These are phyloP conservation scores for Grapholita molesta DNA, from an alignment of 1,140 invertebrate species.

Conservation along the genomic window DNA sequence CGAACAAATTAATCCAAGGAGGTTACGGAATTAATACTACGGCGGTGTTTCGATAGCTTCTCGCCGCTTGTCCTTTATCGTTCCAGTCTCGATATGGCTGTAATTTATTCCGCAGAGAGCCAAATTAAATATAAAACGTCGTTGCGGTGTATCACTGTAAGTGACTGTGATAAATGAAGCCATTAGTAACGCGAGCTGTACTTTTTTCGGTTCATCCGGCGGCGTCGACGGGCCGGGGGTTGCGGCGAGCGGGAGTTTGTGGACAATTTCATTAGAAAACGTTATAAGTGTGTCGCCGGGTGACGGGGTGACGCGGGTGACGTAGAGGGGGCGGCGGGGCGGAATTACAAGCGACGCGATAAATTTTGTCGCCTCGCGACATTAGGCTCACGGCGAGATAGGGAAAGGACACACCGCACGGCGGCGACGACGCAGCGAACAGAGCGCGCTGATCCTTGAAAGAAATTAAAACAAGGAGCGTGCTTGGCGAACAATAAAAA, in stretches of 20 bases:
- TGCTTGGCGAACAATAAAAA: slow-evolving; percentile 59
- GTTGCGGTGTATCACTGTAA: slow-evolving; percentile 76
- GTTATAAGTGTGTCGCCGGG: slow-evolving; percentile 69
- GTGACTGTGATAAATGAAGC: slow-evolving; percentile 77
- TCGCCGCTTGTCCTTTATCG: slow-evolving; percentile 64
- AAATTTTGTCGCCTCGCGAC: slow-evolving; percentile 70
- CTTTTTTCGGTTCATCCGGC: slow-evolving; percentile 74
- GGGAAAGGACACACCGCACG: slow-evolving; percentile 38
- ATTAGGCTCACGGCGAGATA: slow-evolving; percentile 62
- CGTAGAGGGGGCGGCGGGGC: slow-evolving; percentile 41
- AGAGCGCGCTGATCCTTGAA: slow-evolving; percentile 57
- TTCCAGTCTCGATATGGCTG: slow-evolving; percentile 65
- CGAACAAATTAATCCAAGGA: slow-evolving; percentile 71
- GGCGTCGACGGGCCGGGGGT: slow-evolving; percentile 58
- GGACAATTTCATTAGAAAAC: slow-evolving; percentile 78
- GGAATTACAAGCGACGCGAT: slow-evolving; percentile 71
- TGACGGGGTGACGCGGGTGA: slow-evolving; percentile 57
- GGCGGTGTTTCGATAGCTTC: slow-evolving; percentile 62
- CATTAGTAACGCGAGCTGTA: slow-evolving; percentile 75
- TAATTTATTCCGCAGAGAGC: slow-evolving; percentile 74
- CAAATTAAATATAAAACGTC: slow-evolving; percentile 77
- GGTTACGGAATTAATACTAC: slow-evolving; percentile 56
- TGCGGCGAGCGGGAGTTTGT: slow-evolving; percentile 65
- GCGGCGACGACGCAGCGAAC: slow-evolving; percentile 22
- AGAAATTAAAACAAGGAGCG: slow-evolving; percentile 67